Percentiles rank a stretch among this genome's conserved stretches.
Conservation (phyloP, 2,113 vertebrate genomes). For the Sturnus vulgaris region DNA sequence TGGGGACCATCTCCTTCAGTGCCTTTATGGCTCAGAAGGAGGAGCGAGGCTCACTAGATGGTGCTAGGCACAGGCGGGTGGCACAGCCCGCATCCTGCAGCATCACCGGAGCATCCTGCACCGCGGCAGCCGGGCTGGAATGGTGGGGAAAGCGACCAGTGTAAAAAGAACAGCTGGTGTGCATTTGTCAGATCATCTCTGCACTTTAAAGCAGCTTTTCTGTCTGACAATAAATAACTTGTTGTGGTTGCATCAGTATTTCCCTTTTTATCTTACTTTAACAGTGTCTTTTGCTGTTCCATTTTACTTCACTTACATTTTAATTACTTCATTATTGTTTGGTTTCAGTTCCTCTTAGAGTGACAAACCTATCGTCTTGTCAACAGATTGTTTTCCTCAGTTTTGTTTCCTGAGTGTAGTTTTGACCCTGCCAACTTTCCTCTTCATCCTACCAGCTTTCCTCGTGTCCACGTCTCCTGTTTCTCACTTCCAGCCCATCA, state of each 20-base stretch:
- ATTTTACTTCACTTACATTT: background rate
- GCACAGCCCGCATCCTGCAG: background rate
- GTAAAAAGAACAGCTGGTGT: background rate
- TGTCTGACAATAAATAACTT: background rate
- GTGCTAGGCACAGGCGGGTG: background rate
- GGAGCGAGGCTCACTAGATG: background rate
- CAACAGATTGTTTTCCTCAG: background rate
- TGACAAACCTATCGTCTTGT: background rate
- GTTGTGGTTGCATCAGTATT: background rate
- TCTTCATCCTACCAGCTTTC: background rate
- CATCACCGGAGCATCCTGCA: too few species aligned
- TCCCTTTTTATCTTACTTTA: background rate
- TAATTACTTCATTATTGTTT: background rate
- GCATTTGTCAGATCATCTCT: background rate
- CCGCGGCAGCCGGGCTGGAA: background rate
- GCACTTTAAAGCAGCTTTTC: background rate
- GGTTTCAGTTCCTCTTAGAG: background rate
- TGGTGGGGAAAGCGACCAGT: background rate
- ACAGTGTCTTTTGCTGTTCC: background rate
- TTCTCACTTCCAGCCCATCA: background rate
- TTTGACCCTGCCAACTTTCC: background rate
- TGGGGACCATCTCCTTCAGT: fast-evolving
- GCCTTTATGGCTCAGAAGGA: fast-evolving
- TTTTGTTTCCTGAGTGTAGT: background rate
- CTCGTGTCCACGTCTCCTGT: fast-evolving